Conservation (phyloP, 2,888 invertebrate genomes). For the Ornithoptera alexandrae region DNA sequence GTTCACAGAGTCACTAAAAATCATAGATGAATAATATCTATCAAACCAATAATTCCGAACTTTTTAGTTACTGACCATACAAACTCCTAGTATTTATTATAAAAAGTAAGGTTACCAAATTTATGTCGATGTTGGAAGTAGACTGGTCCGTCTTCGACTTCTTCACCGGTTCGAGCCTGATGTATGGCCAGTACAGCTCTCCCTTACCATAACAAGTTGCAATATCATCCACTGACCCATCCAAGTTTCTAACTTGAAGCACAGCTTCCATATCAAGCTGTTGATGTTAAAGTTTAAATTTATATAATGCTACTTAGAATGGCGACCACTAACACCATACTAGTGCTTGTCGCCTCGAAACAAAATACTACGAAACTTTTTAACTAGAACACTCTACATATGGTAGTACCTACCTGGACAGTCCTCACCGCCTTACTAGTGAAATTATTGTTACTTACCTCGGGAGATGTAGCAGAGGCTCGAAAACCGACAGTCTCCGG, state of each 20-base stretch:
- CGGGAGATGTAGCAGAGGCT: constrained; percentile 52
- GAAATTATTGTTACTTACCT: constrained; percentile 43
- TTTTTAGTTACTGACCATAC: too few species aligned
- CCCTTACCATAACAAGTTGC: constrained; percentile 56
- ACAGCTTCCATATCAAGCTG: constrained; percentile 64
- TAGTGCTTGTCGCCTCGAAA: too few species aligned
- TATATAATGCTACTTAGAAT: too few species aligned
- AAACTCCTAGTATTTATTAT: too few species aligned
- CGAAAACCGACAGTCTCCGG: constrained; percentile 61
- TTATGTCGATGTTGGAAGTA: constrained; percentile 41
- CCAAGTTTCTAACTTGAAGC: constrained; percentile 38
- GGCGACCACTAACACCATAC: too few species aligned
- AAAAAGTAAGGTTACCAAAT: constrained; percentile 30
- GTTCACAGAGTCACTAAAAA: too few species aligned
- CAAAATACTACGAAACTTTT: too few species aligned
- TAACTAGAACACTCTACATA: too few species aligned
- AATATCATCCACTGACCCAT: constrained; percentile 43
- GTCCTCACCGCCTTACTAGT: too few species aligned
- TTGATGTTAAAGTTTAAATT: not conserved
- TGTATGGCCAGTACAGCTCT: constrained; percentile 67
- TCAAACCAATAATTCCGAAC: too few species aligned
- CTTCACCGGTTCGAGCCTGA: constrained; percentile 47
- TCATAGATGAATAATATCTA: too few species aligned
- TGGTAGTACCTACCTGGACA: too few species aligned
- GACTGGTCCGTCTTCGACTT: constrained; percentile 30